Evolutionary conservation across 2,113 vertebrate species (phyloP), one percentile per base, ranked within the genome.

Genomic region (Hippocampus mohnikei): DNA sequence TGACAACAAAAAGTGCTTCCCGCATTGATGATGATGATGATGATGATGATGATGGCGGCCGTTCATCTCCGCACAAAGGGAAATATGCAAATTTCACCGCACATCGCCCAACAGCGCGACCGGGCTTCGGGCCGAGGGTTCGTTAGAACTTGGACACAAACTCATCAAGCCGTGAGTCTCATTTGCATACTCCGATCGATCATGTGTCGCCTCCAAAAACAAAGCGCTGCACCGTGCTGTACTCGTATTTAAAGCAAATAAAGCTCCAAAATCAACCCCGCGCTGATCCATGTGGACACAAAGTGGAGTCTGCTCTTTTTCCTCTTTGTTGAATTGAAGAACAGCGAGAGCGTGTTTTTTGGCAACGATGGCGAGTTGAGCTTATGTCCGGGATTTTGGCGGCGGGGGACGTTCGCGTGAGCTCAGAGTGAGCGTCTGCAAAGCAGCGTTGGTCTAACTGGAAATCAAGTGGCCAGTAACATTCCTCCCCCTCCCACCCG

Each of bases 251-350:
- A 80, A 88, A 88, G 86, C 83, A 87, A 87, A 84, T 79, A 90
- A 60, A 60, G 16, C 41, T 18, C 27, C 12, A 46, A 25, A 65
- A 89, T 91, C 91, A 92, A 91, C 90, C 84, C 84, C 63, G 86
- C 87, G 88, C 87, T 91, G 88, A 90, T 90, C 85, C 88, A 81
- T 90, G 91, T 90, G 85, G 86, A 89, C 81, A 89, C 81, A 89
- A 87, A 82, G 68, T 68, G 72, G 76, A 80, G 79, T 89, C 76
- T 18, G 74, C 67, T 56, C 41, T 27, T 44, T 37, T 13, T 12
- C 13, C 5, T 63, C 21, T 63, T 41, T 63, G 33, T 11, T 21
- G 37, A 40, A 6, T 62, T 21, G 20, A 61, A 33, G 20, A 61
- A 33, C 27, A 18, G 7, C 1, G 5, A 33, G 37, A 18, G 77